These are phyloP conservation scores for Thera obeliscata DNA, from an alignment of 2,888 invertebrate species.

Conservation along the genomic window DNA sequence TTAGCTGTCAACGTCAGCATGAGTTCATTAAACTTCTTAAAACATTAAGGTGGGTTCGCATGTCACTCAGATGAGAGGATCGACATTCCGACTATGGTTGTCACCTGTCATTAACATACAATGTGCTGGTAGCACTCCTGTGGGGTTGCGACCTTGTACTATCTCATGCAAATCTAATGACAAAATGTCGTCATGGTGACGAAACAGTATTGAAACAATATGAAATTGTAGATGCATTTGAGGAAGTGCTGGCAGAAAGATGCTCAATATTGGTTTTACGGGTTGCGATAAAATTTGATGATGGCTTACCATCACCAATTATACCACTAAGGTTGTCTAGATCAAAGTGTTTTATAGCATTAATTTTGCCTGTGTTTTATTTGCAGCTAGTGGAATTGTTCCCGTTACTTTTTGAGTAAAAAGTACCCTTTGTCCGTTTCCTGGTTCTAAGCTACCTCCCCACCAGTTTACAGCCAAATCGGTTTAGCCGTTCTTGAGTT, in stretches of 20 bases:
- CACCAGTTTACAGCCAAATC: too few species aligned
- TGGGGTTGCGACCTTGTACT: constrained; percentile 57
- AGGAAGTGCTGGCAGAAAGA: constrained; percentile 18
- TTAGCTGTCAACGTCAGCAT: constrained; percentile 36
- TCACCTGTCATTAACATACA: constrained; percentile 76
- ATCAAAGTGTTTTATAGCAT: background rate
- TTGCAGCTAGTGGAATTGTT: too few species aligned
- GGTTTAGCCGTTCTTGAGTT: too few species aligned
- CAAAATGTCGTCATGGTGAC: constrained; percentile 23
- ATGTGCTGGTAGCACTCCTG: constrained; percentile 72
- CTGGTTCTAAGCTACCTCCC: too few species aligned
- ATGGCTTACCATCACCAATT: background rate
- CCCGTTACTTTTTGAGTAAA: too few species aligned
- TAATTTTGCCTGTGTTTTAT: too few species aligned
- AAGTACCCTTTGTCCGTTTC: too few species aligned
- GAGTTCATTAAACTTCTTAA: constrained; percentile 42
- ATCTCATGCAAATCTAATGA: constrained; percentile 40
- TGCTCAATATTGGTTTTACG: constrained; percentile 22
- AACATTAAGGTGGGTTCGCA: constrained; percentile 31
- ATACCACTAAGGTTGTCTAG: background rate
- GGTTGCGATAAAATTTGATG: constrained; percentile 14
- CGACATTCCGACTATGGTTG: constrained; percentile 56
- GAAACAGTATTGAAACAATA: constrained; percentile 30
- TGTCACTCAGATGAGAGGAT: constrained; percentile 40
- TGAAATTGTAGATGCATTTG: constrained; percentile 8